phyloP scores from a whole-genome alignment of 2,797 vertebrate genomes.

The Tragelaphus eurycerus region DNA sequence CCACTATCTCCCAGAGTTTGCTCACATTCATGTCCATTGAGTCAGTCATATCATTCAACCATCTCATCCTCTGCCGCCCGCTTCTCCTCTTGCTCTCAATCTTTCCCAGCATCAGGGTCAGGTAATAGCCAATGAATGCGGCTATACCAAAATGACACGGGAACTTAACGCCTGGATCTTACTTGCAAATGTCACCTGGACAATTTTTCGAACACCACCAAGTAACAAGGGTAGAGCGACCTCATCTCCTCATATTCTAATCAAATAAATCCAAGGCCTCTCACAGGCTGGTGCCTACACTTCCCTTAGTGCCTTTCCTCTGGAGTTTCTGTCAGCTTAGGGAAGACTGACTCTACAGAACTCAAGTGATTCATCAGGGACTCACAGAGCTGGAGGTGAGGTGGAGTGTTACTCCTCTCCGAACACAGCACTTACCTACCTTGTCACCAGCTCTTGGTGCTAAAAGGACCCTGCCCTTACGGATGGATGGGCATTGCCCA shows the following conservation, averaged over 20 bases:
- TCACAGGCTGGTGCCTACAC: background rate
- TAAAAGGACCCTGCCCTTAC: background rate
- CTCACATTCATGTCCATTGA: background rate
- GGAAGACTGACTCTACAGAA: conserved; percentile 4
- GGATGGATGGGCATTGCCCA: background rate
- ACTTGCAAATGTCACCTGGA: background rate
- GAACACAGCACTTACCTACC: background rate
- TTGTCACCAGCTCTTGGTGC: background rate
- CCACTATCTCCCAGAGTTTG: background rate
- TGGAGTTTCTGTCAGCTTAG: background rate
- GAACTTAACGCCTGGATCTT: background rate
- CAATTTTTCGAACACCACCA: background rate
- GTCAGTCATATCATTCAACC: background rate
- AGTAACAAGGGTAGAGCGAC: background rate
- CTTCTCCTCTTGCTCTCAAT: background rate
- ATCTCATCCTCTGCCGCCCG: background rate
- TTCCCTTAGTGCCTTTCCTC: background rate
- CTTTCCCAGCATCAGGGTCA: background rate
- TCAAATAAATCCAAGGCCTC: background rate
- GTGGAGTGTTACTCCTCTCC: background rate
- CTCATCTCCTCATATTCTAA: background rate
- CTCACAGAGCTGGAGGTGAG: background rate
- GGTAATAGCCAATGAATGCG: background rate
- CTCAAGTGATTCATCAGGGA: conserved; percentile 56
- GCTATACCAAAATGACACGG: background rate